These are phyloP conservation scores for Chlorodrepanis virens DNA, from an alignment of 2,113 vertebrate species.

Conservation along the genomic window DNA sequence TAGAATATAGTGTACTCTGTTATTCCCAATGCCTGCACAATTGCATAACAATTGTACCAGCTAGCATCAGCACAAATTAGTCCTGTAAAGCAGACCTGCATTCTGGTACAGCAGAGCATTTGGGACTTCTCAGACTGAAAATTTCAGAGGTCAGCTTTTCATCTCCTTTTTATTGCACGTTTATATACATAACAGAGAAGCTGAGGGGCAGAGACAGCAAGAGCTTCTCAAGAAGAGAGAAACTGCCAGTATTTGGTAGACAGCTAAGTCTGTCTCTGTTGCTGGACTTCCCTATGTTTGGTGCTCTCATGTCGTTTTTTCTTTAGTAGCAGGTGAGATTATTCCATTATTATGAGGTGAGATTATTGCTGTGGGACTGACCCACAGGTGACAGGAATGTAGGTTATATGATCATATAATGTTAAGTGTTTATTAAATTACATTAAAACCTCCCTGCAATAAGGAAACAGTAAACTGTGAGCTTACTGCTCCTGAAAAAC, in stretches of 20 bases:
- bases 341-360: background rate
- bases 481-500: background rate
- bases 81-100: background rate
- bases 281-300: background rate
- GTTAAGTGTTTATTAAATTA: background rate
- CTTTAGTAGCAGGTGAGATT: background rate
- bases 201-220: background rate
- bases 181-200: background rate
- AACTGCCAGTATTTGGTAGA: background rate
- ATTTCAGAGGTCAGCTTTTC: background rate
- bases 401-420: background rate
- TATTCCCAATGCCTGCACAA: background rate
- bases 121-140: background rate
- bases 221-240: background rate
- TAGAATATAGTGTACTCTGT: background rate
- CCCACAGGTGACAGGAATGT: background rate
- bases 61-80: background rate
- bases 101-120: background rate
- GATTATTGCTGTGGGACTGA: background rate
- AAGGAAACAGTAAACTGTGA: background rate
- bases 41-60: background rate
- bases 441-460: background rate
- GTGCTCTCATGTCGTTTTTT: background rate
- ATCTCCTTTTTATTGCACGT: background rate
- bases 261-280: background rate